phyloP scores from a whole-genome alignment of 2,888 invertebrate species.

The Cinara cedri region DNA sequence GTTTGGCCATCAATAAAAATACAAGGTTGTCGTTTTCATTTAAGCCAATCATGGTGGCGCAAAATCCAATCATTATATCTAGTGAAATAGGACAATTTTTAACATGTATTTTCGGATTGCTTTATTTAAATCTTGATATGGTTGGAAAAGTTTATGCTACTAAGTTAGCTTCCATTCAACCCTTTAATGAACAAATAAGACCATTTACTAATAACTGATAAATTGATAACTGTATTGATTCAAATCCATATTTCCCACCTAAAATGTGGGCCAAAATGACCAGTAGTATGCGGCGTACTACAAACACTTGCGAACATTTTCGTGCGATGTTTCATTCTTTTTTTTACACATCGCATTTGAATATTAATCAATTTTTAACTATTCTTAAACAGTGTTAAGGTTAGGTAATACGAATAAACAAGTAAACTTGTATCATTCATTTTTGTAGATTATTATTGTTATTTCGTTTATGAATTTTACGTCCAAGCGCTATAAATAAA shows the following conservation, averaged over 20 bases:
- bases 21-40: not conserved
- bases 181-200: too few species aligned
- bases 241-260: too few species aligned
- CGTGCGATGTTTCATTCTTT: not conserved
- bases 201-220: too few species aligned
- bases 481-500: too few species aligned
- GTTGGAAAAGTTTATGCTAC: not conserved
- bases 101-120: constrained; percentile 1
- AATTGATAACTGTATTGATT: too few species aligned
- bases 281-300: not conserved
- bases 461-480: too few species aligned
- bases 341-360: not conserved
- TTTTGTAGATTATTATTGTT: too few species aligned
- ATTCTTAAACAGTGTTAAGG: not conserved
- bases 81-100: not conserved
- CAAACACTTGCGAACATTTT: not conserved
- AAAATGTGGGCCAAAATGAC: not conserved
- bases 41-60: not conserved
- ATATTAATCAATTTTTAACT: not conserved
- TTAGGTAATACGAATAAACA: too few species aligned
- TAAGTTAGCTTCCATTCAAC: too few species aligned
- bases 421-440: too few species aligned
- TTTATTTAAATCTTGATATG: not conserved
- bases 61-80: not conserved
- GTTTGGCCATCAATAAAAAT: constrained; percentile 7